Evolutionary conservation across 2,888 invertebrate genomes (phyloP).

Genomic region (Ectobius pallidus): DNA sequence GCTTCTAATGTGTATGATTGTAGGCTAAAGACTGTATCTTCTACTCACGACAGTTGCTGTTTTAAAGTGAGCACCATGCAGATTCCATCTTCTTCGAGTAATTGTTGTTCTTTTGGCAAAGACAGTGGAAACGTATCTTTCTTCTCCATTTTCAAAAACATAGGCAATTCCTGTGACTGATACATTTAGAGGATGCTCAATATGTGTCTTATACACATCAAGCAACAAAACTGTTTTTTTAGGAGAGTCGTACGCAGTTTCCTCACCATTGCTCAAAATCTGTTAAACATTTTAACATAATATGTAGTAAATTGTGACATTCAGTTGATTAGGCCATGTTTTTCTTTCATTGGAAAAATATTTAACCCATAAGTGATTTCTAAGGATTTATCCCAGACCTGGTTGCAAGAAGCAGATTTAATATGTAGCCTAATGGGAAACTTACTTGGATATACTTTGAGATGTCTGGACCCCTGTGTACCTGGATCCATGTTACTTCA

Average conservation of each 20-base stretch:
- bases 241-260: neutral
- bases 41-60: slow-evolving; percentile 27
- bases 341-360: too few species aligned
- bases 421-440: too few species aligned
- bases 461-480: too few species aligned
- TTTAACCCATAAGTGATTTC: too few species aligned
- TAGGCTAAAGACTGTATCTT: too few species aligned
- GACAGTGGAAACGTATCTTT: neutral
- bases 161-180: neutral
- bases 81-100: slow-evolving; percentile 14
- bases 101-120: neutral
- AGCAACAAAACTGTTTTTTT: neutral
- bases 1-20: too few species aligned
- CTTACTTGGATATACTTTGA: neutral
- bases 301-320: too few species aligned
- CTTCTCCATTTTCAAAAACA: slow-evolving; percentile 4
- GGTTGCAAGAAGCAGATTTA: too few species aligned
- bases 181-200: slow-evolving; percentile 2
- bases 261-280: neutral
- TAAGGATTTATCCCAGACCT: too few species aligned
- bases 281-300: too few species aligned
- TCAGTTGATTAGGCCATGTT: too few species aligned
- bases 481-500: slow-evolving; percentile 27
- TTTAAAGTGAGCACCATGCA: slow-evolving; percentile 25
- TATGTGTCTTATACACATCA: slow-evolving; percentile 21